phyloP scores from a whole-genome alignment of 2,797 vertebrate species.

The Nannoperca obscura region DNA sequence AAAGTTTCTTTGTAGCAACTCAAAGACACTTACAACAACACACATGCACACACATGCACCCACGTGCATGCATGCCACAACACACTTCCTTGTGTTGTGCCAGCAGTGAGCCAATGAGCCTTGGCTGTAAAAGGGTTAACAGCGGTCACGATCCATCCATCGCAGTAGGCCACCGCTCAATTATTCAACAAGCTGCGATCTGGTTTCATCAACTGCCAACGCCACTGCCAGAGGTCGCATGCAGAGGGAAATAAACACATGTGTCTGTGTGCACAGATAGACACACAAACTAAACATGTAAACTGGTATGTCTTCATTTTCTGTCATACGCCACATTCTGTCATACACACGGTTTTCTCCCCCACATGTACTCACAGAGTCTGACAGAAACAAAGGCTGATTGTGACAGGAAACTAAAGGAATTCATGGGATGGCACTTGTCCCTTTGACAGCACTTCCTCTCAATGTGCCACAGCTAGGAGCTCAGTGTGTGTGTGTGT shows the following conservation, averaged over 20 bases:
- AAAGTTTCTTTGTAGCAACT: slow-evolving; percentile 34
- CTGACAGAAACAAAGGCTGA: slow-evolving; percentile 60
- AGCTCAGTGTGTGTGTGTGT: slow-evolving; percentile 28
- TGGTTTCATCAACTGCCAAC: slow-evolving; percentile 71
- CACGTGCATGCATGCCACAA: slow-evolving; percentile 5
- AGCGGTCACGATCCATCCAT: slow-evolving; percentile 72
- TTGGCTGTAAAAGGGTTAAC: slow-evolving; percentile 81
- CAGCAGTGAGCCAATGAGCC: slow-evolving; percentile 59
- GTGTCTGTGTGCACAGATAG: slow-evolving; percentile 7
- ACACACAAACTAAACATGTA: slow-evolving; percentile 16
- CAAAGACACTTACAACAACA: slow-evolving; percentile 8
- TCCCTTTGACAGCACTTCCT: slow-evolving; percentile 54
- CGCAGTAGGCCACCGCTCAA: slow-evolving; percentile 70
- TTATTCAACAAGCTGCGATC: slow-evolving; percentile 79
- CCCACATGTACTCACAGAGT: slow-evolving; percentile 45
- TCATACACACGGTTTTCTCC: slow-evolving; percentile 35
- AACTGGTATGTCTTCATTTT: slow-evolving; percentile 18
- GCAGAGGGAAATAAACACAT: slow-evolving; percentile 32
- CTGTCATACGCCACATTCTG: background rate
- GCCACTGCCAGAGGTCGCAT: slow-evolving; percentile 44
- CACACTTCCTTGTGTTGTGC: slow-evolving; percentile 35
- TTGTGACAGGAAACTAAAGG: slow-evolving; percentile 58
- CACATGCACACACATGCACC: slow-evolving; percentile 13
- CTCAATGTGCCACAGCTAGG: slow-evolving; percentile 33
- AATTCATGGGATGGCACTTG: slow-evolving; percentile 49